Percentiles rank a stretch among this genome's conserved stretches.
Conservation (phyloP, 1,140 invertebrate species). For the Eriocheir sinensis region DNA sequence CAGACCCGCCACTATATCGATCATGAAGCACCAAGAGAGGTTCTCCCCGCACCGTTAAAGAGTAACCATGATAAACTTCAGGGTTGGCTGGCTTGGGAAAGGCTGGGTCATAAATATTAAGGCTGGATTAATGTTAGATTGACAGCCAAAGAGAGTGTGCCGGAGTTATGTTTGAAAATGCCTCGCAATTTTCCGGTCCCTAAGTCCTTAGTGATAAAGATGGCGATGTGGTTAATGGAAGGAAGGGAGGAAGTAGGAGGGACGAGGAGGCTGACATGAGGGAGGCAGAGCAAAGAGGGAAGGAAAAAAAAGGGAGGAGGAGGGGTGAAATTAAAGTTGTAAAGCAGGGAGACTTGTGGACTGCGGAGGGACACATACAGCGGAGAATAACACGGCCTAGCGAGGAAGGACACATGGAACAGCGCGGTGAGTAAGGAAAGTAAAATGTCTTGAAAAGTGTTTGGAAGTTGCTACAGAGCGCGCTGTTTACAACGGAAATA, state of each 20-base stretch:
- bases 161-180: constrained; percentile 16
- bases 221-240: not conserved
- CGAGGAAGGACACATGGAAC: not conserved
- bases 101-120: constrained; percentile 11
- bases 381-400: not conserved
- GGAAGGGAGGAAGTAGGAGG: not conserved
- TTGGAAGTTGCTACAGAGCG: not conserved
- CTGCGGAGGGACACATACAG: too few relatives aligned
- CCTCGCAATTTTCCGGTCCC: not conserved
- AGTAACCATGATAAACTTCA: not conserved
- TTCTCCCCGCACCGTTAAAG: not conserved
- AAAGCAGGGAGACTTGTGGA: too few relatives aligned
- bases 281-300: not conserved
- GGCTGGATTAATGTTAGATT: constrained; percentile 13
- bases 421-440: not conserved
- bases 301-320: not conserved
- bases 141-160: not conserved
- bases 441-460: not conserved
- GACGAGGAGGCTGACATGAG: not conserved
- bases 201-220: not conserved
- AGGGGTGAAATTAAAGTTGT: too few relatives aligned
- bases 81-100: not conserved
- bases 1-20: not conserved
- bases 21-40: not conserved
- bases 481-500: not conserved